Evolutionary conservation across 2,113 vertebrate species (phyloP).

Genomic region (Pseudopodoces humilis): DNA sequence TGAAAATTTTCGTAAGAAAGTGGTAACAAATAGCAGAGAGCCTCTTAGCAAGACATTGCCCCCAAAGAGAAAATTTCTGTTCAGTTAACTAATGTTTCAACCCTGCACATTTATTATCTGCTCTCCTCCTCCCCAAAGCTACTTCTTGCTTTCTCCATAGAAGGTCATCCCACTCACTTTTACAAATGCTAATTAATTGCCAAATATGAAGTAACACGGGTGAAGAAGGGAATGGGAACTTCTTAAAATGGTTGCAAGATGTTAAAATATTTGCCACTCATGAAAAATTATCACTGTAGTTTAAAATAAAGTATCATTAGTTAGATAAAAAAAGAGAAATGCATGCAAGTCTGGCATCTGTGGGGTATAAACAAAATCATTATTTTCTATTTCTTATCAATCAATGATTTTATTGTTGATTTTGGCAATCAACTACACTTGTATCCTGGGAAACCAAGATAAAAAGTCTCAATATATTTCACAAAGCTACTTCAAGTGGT

Average conservation of each 20-base stretch:
- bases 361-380: background rate
- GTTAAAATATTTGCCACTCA: background rate
- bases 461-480: background rate
- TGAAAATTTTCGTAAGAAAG: background rate
- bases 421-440: background rate
- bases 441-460: background rate
- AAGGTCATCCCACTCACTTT: background rate
- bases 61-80: background rate
- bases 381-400: background rate
- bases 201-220: fast-evolving
- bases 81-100: background rate
- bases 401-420: background rate
- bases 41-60: background rate
- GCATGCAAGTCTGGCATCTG: background rate
- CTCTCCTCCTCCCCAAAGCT: background rate
- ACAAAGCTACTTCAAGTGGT: background rate
- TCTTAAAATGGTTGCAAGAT: background rate
- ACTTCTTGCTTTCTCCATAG: background rate
- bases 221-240: background rate
- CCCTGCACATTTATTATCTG: background rate
- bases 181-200: background rate
- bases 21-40: background rate
- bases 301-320: background rate
- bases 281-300: background rate
- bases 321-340: background rate